Evolutionary conservation across 2,797 vertebrate species (phyloP), one percentile per base, ranked within the genome.

Genomic region (Oceanodroma leucorhoa): DNA sequence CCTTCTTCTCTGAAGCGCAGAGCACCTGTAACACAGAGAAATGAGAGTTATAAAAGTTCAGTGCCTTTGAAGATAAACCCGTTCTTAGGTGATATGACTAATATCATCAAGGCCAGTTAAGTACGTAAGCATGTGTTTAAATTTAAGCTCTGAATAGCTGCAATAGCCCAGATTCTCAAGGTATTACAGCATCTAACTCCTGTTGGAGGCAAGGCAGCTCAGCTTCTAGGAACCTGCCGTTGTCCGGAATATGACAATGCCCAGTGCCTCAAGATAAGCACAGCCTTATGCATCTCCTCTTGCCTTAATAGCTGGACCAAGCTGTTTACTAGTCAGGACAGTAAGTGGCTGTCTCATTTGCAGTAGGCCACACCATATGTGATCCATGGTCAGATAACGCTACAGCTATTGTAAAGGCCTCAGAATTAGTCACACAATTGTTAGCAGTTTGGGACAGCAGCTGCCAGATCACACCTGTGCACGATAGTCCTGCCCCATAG

Each of bases 1-100:
- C 7, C 2, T 1, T 6, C 77, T 70, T 77, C 41, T 76, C 58
- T 72, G 55, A 80, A 79, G 43, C 0, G 0, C 19, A 27, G 36
- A 79, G 23, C 32, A 24, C 54, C 69, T 82, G 36, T 46, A 90
- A 83, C 22, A 61, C 19, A 78, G 61, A 93, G 30, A 94, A 88
- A 70, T 14, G 5, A 72, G 48, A 79, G 16, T 30, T 82, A 24
- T 70, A 41, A 80, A 87, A 36, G 11, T 65, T 54, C 46, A 41
- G 10, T 32, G 3, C 9, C 54, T 92, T 93, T 87, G 62, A 87
- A 88, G 46, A 76, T 36, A 75, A 70, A 16, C 29, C 18, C 3
- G 1, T 43, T 65, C 27, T 43, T 77, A 64, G 27, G 14, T 3
- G 3, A n/a, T 60, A 45, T 43, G 69, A 65, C 19, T 67, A 48